Conservation (phyloP, 2,113 vertebrate species). For the Rhinoptilus africanus region DNA sequence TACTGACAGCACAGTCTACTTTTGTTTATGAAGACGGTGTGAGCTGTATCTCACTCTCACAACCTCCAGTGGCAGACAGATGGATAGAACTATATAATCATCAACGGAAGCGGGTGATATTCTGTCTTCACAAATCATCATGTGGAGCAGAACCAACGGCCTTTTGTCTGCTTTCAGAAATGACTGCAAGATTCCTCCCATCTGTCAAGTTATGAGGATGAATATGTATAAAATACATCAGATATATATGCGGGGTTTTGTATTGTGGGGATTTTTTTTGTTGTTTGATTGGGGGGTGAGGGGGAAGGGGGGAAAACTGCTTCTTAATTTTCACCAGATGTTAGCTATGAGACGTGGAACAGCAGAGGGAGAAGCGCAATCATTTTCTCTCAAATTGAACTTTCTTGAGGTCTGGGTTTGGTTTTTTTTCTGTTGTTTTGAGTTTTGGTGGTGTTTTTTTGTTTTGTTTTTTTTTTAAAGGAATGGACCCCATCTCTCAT, state of each 20-base stretch:
- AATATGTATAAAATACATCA: slow-evolving; percentile 73
- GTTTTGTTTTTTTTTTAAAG: background rate
- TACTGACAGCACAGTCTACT: slow-evolving; percentile 83
- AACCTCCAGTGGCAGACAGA: slow-evolving; percentile 82
- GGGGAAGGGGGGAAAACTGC: background rate
- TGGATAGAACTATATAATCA: slow-evolving; percentile 85
- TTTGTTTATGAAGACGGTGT: slow-evolving; percentile 82
- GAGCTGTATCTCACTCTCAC: slow-evolving; percentile 78
- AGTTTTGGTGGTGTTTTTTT: background rate
- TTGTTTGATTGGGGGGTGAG: slow-evolving; percentile 20
- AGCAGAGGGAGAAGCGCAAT: slow-evolving; percentile 34
- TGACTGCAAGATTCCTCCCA: slow-evolving; percentile 78
- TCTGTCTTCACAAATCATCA: slow-evolving; percentile 79
- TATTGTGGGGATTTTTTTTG: background rate
- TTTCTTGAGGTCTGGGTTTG: background rate
- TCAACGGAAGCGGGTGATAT: slow-evolving; percentile 77
- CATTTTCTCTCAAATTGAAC: slow-evolving; percentile 13
- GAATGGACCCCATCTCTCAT: background rate
- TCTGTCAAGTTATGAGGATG: slow-evolving; percentile 78
- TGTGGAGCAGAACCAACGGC: slow-evolving; percentile 74
- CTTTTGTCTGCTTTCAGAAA: slow-evolving; percentile 80
- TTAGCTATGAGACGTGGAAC: slow-evolving; percentile 39
- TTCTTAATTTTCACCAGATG: slow-evolving; percentile 51
- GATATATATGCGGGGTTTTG: slow-evolving; percentile 49
- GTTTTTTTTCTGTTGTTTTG: background rate